A percentile compares a stretch with the other conserved stretches of the same genome.
These are phyloP conservation scores for Pyrochroa serraticornis DNA, from an alignment of 2,888 invertebrate genomes.

Conservation along the genomic window DNA sequence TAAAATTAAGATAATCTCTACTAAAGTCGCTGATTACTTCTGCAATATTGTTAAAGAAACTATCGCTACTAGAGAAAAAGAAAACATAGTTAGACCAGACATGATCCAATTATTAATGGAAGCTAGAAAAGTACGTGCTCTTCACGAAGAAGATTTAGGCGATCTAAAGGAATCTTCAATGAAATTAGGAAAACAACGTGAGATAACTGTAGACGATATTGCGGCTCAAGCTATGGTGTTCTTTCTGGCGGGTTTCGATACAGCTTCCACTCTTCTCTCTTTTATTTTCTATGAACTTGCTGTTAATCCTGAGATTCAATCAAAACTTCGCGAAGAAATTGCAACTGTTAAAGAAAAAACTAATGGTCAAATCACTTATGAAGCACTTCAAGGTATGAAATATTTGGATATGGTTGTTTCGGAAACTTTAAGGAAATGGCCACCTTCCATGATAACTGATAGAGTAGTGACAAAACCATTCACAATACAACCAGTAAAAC, in stretches of 20 bases:
- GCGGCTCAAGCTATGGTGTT: conserved; percentile 42
- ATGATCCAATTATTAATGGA: conserved; percentile 58
- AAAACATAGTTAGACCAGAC: conserved; percentile 61
- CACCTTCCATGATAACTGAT: conserved; percentile 60
- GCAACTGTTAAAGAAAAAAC: too few species aligned
- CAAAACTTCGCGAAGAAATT: conserved; percentile 3
- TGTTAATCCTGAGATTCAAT: conserved; percentile 36
- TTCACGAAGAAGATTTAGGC: background rate
- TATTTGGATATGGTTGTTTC: conserved; percentile 10
- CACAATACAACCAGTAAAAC: conserved; percentile 35
- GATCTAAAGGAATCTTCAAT: too few species aligned
- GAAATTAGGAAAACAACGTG: background rate
- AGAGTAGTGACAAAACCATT: conserved; percentile 59
- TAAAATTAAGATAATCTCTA: conserved; percentile 48
- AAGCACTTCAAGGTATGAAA: background rate
- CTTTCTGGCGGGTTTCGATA: conserved; percentile 43
- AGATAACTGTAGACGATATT: conserved; percentile 37
- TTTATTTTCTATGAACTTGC: conserved; percentile 40
- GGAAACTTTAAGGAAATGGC: conserved; percentile 62
- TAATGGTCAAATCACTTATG: conserved; percentile 7
- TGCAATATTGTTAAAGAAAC: conserved; percentile 53
- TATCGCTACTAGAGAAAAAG: conserved; percentile 48
- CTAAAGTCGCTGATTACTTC: conserved; percentile 54
- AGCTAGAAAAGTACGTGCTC: background rate
- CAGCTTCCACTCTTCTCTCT: conserved; percentile 31